Percentiles rank a stretch among this genome's conserved stretches.
Conservation (phyloP, 1,140 invertebrate genomes). For the Drosophila oshimai region DNA sequence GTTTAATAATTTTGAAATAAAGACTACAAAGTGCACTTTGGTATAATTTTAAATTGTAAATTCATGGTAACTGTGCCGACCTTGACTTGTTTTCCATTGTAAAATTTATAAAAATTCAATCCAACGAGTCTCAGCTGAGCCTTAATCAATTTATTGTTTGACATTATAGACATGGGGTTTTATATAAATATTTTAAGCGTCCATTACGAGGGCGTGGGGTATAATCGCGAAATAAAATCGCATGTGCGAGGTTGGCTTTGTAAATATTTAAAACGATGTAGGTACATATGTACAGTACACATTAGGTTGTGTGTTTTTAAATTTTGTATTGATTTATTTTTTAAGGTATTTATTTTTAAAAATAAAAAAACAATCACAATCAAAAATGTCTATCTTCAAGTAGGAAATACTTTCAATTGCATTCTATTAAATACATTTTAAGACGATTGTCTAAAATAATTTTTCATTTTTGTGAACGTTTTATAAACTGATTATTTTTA, state of each 20-base stretch:
- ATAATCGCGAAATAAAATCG: not conserved
- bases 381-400: no score
- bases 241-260: not conserved
- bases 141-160: slow-evolving; percentile 31
- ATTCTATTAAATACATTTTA: no score
- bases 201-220: not conserved
- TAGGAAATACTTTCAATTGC: no score
- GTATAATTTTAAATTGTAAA: not conserved
- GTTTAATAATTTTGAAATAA: not conserved
- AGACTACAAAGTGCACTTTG: not conserved
- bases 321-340: no score
- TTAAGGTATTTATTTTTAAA: no score
- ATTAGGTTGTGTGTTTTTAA: no score
- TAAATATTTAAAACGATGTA: not conserved
- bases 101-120: not conserved
- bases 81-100: not conserved
- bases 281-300: no score
- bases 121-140: not conserved
- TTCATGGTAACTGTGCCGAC: not conserved
- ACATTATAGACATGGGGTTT: not conserved
- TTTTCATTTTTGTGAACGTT: no score
- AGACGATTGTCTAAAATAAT: no score
- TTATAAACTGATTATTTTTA: no score
- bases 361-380: no score
- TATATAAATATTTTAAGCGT: slow-evolving; percentile 17